phyloP scores from a whole-genome alignment of 1,140 invertebrate genomes.

The Drosophila asahinai region DNA sequence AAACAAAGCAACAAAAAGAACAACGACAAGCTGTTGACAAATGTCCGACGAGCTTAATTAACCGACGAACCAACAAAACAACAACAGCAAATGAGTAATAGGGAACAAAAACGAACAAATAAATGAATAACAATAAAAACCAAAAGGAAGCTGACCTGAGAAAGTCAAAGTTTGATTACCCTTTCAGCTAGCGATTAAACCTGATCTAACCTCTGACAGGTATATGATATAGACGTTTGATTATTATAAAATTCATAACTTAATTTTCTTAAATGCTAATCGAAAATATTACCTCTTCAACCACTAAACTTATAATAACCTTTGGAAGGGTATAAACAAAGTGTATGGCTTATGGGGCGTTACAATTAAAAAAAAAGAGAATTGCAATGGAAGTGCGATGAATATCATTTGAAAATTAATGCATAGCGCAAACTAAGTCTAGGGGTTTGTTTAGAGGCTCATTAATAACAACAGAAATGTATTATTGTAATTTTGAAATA shows the following conservation, averaged over 20 bases:
- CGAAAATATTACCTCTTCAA: background rate
- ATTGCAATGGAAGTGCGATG: slow-evolving; percentile 4
- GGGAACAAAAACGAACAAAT: slow-evolving; percentile 9
- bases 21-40: slow-evolving; percentile 52
- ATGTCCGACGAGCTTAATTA: slow-evolving; percentile 50
- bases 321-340: background rate
- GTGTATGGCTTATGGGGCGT: slow-evolving; percentile 8
- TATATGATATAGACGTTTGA: too few species aligned
- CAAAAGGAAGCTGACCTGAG: background rate
- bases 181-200: background rate
- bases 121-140: slow-evolving; percentile 3
- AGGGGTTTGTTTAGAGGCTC: background rate
- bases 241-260: too few species aligned
- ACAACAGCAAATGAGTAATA: slow-evolving; percentile 33
- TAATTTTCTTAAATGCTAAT: too few species aligned
- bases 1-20: slow-evolving; percentile 34
- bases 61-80: slow-evolving; percentile 26
- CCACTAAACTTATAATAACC: background rate
- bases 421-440: background rate
- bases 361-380: slow-evolving; percentile 1
- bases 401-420: slow-evolving; percentile 12
- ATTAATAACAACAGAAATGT: background rate
- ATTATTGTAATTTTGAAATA: background rate
- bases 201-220: too few species aligned
- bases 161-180: background rate